These are phyloP conservation scores for Reinhardtius hippoglossoides DNA, from an alignment of 2,113 vertebrate genomes.

Conservation along the genomic window DNA sequence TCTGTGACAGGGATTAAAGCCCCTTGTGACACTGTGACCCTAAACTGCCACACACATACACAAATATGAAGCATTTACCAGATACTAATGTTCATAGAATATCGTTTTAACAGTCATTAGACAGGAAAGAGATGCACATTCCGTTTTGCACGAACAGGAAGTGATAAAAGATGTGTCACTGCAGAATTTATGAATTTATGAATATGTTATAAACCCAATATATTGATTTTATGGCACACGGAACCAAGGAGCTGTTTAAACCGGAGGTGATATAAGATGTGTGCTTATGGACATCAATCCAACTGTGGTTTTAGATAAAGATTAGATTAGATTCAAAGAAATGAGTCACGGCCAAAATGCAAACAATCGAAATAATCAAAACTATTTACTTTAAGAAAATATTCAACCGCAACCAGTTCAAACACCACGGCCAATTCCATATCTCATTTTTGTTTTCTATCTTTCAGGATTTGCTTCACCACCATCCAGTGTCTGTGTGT, in stretches of 20 bases:
- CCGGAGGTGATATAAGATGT: no score
- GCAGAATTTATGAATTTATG: not conserved
- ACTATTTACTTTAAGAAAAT: not conserved
- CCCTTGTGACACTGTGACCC: not conserved
- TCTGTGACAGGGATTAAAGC: conserved; percentile 1
- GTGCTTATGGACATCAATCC: not conserved
- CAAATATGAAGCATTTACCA: not conserved
- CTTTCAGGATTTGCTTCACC: not conserved
- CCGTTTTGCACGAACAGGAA: no score
- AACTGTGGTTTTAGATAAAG: not conserved
- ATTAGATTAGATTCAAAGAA: not conserved
- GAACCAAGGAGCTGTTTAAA: no score
- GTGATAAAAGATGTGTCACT: not conserved
- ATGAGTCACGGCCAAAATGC: not conserved
- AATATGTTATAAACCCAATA: not conserved
- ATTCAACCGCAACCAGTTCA: not conserved
- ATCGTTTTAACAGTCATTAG: no score
- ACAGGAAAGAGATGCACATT: not conserved
- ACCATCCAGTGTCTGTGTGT: not conserved
- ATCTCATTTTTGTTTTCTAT: not conserved
- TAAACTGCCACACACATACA: not conserved
- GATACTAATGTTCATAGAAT: not conserved
- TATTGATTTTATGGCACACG: no score
- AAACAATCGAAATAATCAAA: not conserved
- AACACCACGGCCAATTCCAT: not conserved